Percentiles rank a stretch among this genome's conserved stretches.
Conservation (phyloP, 2,888 invertebrate genomes). For the Ichneumon xanthorius region DNA sequence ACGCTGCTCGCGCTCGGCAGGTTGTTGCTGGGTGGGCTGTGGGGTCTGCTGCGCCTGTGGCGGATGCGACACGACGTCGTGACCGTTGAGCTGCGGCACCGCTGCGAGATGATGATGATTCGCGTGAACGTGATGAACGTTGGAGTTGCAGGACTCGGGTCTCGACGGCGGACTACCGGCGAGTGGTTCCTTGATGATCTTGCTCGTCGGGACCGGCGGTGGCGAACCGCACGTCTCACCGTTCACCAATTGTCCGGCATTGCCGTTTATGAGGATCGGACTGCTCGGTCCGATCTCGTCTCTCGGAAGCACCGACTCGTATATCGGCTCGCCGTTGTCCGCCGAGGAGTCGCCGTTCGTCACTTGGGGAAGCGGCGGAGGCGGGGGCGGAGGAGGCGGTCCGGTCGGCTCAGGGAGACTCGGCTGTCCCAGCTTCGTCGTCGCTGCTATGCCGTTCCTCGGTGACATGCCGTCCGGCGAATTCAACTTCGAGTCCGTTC, state of each 20-base stretch:
- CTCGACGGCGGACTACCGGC: constrained; percentile 77
- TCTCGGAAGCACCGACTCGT: constrained; percentile 93
- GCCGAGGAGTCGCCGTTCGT: constrained; percentile 71
- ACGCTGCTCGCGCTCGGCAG: constrained; percentile 91
- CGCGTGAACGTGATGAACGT: constrained; percentile 69
- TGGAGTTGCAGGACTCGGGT: constrained; percentile 77
- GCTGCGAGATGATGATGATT: constrained; percentile 71
- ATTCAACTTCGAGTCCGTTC: constrained; percentile 72
- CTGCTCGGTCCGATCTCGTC: constrained; percentile 85
- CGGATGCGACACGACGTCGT: constrained; percentile 68
- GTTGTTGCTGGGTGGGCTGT: constrained; percentile 78
- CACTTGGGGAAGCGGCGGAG: constrained; percentile 81
- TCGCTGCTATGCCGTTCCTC: constrained; percentile 73
- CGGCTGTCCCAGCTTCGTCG: constrained; percentile 86
- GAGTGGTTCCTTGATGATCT: constrained; percentile 77
- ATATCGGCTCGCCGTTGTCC: constrained; percentile 90
- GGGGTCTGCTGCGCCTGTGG: constrained; percentile 68
- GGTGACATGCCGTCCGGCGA: constrained; percentile 73
- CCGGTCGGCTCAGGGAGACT: constrained; percentile 92
- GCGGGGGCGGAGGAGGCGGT: constrained; percentile 90
- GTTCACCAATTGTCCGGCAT: constrained; percentile 73
- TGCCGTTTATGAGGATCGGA: constrained; percentile 79
- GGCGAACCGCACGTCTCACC: constrained; percentile 78
- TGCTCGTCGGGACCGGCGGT: constrained; percentile 77
- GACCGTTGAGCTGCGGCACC: constrained; percentile 69